A percentile compares a stretch with the other conserved stretches of the same genome.
Conservation (phyloP, 2,797 vertebrate genomes). For the Sus cebifrons region DNA sequence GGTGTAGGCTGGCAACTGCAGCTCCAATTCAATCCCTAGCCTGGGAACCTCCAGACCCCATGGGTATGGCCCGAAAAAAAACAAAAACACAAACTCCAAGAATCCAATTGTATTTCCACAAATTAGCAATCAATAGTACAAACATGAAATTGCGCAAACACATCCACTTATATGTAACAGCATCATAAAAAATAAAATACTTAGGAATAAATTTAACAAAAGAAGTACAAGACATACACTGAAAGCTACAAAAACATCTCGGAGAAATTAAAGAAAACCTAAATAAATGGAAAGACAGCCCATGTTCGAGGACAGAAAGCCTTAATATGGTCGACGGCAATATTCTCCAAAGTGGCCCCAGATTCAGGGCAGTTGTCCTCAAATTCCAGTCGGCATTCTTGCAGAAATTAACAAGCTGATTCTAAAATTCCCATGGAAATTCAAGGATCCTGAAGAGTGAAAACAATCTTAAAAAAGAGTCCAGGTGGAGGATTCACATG, state of each 20-base stretch:
- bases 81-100: too few species aligned
- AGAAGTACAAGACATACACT: not conserved
- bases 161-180: too few species aligned
- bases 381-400: not conserved
- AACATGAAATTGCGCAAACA: too few species aligned
- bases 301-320: not conserved
- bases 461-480: not conserved
- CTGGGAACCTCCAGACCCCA: too few species aligned
- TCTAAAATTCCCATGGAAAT: conserved; percentile 3
- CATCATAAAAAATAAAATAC: too few species aligned
- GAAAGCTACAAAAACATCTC: conserved; percentile 18
- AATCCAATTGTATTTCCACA: too few species aligned
- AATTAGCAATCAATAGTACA: too few species aligned
- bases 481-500: not conserved
- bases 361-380: not conserved
- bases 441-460: not conserved
- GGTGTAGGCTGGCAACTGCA: too few species aligned
- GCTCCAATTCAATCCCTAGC: too few species aligned
- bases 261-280: not conserved
- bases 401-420: conserved; percentile 5
- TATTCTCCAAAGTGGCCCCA: not conserved
- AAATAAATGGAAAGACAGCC: not conserved
- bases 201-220: too few species aligned
- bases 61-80: too few species aligned
- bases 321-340: not conserved